Evolutionary conservation across 2,797 vertebrate genomes (phyloP).

Genomic region (Psittacula derbiana): DNA sequence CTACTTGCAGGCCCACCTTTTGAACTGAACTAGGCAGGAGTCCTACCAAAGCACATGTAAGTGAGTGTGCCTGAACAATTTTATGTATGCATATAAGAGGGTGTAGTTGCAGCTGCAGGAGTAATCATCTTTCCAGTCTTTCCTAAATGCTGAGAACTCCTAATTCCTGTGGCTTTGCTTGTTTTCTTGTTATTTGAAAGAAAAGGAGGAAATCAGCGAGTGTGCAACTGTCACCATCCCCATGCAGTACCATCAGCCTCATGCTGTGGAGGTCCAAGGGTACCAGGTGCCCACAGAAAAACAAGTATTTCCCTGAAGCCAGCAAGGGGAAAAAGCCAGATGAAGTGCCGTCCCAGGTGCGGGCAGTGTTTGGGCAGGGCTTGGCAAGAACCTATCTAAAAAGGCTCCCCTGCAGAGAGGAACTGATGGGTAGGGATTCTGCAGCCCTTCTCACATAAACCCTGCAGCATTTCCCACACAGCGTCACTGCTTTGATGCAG

Average conservation of each 20-base stretch:
- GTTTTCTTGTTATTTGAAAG: background rate
- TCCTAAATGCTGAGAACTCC: background rate
- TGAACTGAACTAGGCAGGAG: background rate
- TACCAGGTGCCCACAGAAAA: background rate
- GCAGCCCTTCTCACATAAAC: background rate
- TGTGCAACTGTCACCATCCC: background rate
- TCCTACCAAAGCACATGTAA: background rate
- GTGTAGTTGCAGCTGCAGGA: background rate
- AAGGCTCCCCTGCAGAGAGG: background rate
- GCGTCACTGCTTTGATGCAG: background rate
- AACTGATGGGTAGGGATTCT: background rate
- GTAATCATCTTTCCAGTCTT: background rate
- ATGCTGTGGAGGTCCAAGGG: background rate
- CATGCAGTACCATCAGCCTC: background rate
- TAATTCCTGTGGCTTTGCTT: background rate
- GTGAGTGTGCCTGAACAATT: background rate
- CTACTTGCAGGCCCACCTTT: background rate
- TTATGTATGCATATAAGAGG: no score
- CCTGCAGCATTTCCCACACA: background rate
- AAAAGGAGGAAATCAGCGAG: background rate
- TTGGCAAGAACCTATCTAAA: background rate
- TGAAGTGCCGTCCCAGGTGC: background rate
- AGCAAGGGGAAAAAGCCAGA: rapidly evolving
- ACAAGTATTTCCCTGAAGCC: background rate
- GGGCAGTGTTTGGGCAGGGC: rapidly evolving